Base-by-base conservation (phyloP, 30 jellyfish, hydroid and myxozoan species). In the Catostylus mosaicus region DNA sequence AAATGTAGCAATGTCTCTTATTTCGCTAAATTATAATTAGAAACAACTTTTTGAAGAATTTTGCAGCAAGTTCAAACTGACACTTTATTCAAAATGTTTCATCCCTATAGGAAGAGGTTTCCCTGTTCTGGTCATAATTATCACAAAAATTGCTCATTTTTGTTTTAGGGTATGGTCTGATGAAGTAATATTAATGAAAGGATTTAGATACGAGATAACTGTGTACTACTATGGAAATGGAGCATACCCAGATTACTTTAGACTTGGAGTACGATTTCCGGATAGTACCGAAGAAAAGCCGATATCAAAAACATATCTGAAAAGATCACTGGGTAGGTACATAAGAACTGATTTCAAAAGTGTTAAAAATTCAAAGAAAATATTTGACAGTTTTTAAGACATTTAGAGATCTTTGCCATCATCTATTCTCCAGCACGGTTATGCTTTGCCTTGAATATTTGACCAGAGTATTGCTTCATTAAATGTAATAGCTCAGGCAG, bases 211-310 rank as follows among this genome's bases (percentile, higher is more conserved):
- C 30, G 51, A 45, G 75, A 14, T 80, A n/a, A 37, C 22, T 18
- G 72, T 66, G 3, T 72, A 35, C 48, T 26, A 46, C 45, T 34
- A 31, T 47, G 90, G 77, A 5, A 65, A 54, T 51, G 90, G 84
- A 2, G 0, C 0, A 30, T 6, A 20, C n/a, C 82, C 90, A 18
- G 90, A 69, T 22, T 80, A 38, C 54, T 66, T 80, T 34, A 14
- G 78, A 50, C 84, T 66, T 47, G 90, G 90, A 22, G 90, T 80
- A 14, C 19, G 34, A 45, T 67, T 80, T 67, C 90, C 90, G 16
- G 90, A 80, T 37, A 51, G 24, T 14, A 47, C 90, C 29, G 90
- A 80, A 35, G 78, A 47, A 2, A 80, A 80, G 76, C 90, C 90
- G 3, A 47, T 80, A 22, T 19, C 27, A 16, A 54, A 37, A 22